phyloP scores from a whole-genome alignment of 2,113 vertebrate genomes.

The Plecotus auritus region DNA sequence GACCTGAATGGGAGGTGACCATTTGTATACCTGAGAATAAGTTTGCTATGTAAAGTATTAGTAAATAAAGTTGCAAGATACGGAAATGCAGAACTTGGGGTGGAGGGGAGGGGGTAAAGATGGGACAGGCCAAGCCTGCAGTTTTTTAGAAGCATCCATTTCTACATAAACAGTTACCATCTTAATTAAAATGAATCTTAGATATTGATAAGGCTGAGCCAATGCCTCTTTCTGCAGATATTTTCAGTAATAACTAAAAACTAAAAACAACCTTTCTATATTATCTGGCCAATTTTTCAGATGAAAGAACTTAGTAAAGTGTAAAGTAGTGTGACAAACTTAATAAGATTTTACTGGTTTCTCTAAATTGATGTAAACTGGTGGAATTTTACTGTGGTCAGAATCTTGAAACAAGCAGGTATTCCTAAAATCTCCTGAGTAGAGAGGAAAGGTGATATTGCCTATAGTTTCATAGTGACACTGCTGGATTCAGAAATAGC shows the following conservation, averaged over 20 bases:
- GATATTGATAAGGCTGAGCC: neutral
- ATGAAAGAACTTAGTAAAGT: neutral
- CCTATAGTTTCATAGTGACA: neutral
- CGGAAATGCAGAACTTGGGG: neutral
- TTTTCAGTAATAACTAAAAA: neutral
- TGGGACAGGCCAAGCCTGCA: neutral
- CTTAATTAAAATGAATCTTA: neutral
- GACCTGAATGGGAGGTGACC: neutral
- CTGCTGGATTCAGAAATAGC: neutral
- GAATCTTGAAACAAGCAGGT: neutral
- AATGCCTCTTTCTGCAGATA: neutral
- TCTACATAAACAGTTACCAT: neutral
- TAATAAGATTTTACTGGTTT: neutral
- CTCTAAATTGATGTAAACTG: neutral
- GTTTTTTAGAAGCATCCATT: neutral
- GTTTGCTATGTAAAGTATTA: neutral
- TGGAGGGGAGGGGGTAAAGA: rapidly evolving
- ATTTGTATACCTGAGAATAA: neutral
- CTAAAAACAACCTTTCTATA: neutral
- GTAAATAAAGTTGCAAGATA: neutral
- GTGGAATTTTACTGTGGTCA: neutral
- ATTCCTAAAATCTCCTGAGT: neutral
- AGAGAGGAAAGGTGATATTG: neutral
- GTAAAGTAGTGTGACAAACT: neutral
- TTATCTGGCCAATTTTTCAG: neutral